These are phyloP conservation scores for Falco cherrug DNA, from an alignment of 2,797 vertebrate species.

Conservation along the genomic window DNA sequence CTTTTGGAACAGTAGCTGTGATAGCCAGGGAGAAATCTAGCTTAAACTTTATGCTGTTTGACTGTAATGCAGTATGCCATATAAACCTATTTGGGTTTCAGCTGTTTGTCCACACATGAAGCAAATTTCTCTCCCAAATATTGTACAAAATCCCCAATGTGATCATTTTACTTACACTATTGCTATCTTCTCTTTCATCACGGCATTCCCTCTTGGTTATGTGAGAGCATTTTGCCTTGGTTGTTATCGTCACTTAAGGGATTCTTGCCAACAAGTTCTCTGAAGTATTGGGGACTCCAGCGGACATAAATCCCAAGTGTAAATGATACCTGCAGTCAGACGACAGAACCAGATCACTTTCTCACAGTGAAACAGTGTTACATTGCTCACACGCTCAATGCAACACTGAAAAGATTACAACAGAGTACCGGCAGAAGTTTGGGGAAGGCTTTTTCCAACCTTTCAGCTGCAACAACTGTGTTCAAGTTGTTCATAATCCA, in stretches of 20 bases:
- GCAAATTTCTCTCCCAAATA: neutral
- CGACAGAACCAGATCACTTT: neutral
- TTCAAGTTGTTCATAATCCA: neutral
- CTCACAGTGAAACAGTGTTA: neutral
- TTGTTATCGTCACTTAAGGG: accelerated
- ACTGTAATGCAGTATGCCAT: too few relatives aligned
- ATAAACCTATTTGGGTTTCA: neutral
- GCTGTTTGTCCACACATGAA: neutral
- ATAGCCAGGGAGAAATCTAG: neutral
- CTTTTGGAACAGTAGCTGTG: neutral
- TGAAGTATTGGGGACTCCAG: neutral
- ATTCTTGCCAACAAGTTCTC: accelerated
- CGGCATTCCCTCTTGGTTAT: neutral
- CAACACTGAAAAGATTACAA: neutral
- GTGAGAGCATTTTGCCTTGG: neutral
- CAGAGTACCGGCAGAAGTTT: too few relatives aligned
- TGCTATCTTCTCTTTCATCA: neutral
- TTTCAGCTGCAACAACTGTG: neutral
- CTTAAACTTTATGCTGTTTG: neutral
- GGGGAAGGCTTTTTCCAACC: neutral
- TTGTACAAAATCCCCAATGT: accelerated
- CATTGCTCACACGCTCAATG: neutral
- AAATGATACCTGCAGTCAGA: neutral
- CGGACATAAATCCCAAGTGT: neutral
- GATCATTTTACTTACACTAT: accelerated